Conservation (phyloP, 2,888 invertebrate genomes). For the Seladonia tumulorum region DNA sequence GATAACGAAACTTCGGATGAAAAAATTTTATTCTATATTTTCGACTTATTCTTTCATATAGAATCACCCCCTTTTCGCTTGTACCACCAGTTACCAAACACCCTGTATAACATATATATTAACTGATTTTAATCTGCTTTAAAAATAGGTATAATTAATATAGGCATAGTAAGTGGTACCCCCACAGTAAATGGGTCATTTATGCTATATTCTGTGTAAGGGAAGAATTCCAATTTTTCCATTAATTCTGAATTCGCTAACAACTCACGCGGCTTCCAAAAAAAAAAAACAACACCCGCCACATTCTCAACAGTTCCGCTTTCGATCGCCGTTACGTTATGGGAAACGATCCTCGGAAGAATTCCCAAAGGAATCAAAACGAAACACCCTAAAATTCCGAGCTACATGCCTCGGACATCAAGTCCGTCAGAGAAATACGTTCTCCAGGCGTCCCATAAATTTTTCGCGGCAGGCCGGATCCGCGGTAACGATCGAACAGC, state of each 20-base stretch:
- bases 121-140: too few species aligned
- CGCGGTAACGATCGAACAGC: constrained; percentile 3
- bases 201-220: too few species aligned
- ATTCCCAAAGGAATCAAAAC: neutral
- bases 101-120: too few species aligned
- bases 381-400: constrained; percentile 3
- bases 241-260: neutral
- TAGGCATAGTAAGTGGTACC: too few species aligned
- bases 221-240: too few species aligned
- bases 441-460: neutral
- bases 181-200: too few species aligned
- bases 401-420: neutral
- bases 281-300: neutral
- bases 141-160: too few species aligned
- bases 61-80: too few species aligned
- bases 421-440: constrained; percentile 17
- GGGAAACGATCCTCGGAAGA: neutral
- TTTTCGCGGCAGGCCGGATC: neutral
- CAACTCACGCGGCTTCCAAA: neutral
- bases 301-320: neutral
- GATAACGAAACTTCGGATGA: too few species aligned
- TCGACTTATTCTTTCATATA: too few species aligned
- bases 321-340: neutral
- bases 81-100: too few species aligned
- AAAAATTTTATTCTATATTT: too few species aligned